phyloP scores from a whole-genome alignment of 2,113 vertebrate genomes.

The Nothobranchius kuhntae region DNA sequence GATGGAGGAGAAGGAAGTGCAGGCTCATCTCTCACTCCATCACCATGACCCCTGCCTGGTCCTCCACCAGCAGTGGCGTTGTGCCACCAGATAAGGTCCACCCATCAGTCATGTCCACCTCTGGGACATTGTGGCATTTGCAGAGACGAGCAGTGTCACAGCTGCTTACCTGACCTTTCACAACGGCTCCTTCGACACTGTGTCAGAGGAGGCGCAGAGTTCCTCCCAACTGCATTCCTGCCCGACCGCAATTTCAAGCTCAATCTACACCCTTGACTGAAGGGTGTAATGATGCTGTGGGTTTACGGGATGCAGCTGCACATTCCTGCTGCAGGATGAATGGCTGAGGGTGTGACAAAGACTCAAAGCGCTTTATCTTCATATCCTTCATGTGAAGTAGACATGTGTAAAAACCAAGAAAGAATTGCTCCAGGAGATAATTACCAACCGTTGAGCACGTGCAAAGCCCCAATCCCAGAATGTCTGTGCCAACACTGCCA shows the following conservation, averaged over 20 bases:
- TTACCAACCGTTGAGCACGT: not conserved
- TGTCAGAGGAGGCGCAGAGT: constrained; percentile 6
- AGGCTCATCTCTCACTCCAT: constrained; percentile 12
- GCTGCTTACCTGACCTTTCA: constrained; percentile 73
- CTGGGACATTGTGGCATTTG: constrained; percentile 72
- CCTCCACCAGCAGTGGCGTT: constrained; percentile 46
- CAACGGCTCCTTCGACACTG: constrained; percentile 37
- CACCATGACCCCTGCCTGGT: constrained; percentile 12
- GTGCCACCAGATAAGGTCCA: constrained; percentile 63
- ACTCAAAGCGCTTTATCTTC: not conserved
- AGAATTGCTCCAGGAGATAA: constrained; percentile 25
- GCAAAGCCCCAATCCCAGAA: not conserved
- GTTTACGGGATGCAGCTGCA: not conserved
- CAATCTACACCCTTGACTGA: constrained; percentile 5
- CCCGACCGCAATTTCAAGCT: constrained; percentile 14
- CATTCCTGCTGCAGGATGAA: not conserved
- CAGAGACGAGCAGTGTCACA: constrained; percentile 60
- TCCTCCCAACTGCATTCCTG: constrained; percentile 5
- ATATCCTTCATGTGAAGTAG: constrained; percentile 5
- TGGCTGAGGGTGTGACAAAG: not conserved
- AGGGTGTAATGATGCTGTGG: constrained; percentile 21
- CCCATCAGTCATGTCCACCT: constrained; percentile 60
- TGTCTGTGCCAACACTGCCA: constrained; percentile 67
- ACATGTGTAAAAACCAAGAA: constrained; percentile 12
- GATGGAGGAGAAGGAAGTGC: not conserved